Evolutionary conservation across 2,113 vertebrate species (phyloP), one percentile per base, ranked within the genome.

Genomic region (Clarias macrocephalus): DNA sequence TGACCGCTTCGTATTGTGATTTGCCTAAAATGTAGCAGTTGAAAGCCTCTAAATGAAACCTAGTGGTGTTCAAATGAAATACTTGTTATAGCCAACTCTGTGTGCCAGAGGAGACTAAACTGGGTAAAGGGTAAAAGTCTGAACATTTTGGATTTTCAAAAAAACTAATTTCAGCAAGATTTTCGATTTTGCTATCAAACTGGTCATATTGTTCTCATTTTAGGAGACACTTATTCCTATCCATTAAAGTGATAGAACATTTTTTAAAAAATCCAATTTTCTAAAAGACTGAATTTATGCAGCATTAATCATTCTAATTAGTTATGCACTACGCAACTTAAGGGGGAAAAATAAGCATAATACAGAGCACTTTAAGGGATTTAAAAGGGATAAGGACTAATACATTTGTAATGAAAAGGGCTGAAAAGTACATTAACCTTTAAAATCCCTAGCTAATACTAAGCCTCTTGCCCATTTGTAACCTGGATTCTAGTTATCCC

Each of bases 371-470:
- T 88, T 88, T 92, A 88, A 91, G 84, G 76, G 63, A 76, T 82
- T 87, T 85, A 89, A 87, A 84, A 59, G 84, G 90, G 89, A 88
- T 93, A 92, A 91, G 83, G 25, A 87, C 87, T 5, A 59, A 76
- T 83, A 88, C 42, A 75, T 75, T 54, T 59, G 54, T 88, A 85
- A 89, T 90, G 56, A 87, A 86, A 89, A 88, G 77, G 28, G 75
- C 75, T 92, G 87, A 90, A 85, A 91, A 92, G 91, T 82, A 86
- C 88, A 93, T 94, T 94, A 93, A 94, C 93, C 92, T 95, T 93
- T 93, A 59, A 68, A 82, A 88, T 88, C 81, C 83, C 68, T 37
- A 37, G 73, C 83, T 85, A 91, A 89, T 91, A 87, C 89, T 54
- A 59, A 88, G 89, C 86, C 92, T 52, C 73, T 76, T 52, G 42